Percentiles rank a stretch among this genome's conserved stretches.
Conservation (phyloP, 2,113 vertebrate genomes). For the Mustelus asterias region DNA sequence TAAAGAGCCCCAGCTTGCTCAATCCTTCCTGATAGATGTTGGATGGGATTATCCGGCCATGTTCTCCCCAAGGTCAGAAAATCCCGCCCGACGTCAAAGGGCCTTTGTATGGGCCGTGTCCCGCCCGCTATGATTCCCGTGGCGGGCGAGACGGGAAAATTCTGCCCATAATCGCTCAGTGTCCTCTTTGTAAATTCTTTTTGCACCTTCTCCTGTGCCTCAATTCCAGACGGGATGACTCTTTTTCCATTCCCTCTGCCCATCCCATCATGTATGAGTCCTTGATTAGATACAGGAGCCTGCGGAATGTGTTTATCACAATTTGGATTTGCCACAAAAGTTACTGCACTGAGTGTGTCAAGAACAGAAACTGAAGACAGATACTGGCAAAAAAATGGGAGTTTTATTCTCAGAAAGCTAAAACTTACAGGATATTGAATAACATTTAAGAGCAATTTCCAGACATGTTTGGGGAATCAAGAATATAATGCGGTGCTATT, state of each 20-base stretch:
- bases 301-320: not conserved
- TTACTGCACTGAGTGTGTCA: not conserved
- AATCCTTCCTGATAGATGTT: not conserved
- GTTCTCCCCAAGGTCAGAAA: too few species aligned
- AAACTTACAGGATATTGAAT: not conserved
- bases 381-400: not conserved
- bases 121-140: too few species aligned
- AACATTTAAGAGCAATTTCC: not conserved
- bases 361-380: not conserved
- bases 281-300: constrained; percentile 1
- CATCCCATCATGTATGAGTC: not conserved
- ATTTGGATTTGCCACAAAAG: not conserved
- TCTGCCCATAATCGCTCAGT: not conserved
- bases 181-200: not conserved
- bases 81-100: too few species aligned
- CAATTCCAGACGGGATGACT: not conserved
- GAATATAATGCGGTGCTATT: not conserved
- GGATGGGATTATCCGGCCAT: too few species aligned
- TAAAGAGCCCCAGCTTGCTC: not conserved
- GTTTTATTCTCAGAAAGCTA: not conserved
- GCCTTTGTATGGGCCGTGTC: too few species aligned
- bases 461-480: not conserved
- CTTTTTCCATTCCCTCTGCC: not conserved
- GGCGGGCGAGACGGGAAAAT: too few species aligned
- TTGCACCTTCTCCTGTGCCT: not conserved